These are phyloP conservation scores for Helicoverpa zea DNA, from an alignment of 1,140 invertebrate genomes.

Conservation along the genomic window DNA sequence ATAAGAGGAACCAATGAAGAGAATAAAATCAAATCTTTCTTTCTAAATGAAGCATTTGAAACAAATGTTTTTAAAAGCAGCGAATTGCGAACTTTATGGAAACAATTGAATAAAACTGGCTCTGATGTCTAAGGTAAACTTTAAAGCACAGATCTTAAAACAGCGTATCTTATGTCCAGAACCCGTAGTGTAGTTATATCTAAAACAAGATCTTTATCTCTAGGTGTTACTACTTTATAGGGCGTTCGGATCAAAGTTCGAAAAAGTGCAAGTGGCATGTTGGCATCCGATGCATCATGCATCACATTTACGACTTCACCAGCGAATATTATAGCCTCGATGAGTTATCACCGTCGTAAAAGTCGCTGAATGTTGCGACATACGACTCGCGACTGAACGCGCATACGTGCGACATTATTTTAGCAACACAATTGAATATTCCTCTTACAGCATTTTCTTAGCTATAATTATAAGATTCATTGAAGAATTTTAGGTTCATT, in stretches of 20 bases:
- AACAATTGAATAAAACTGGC: too few species aligned
- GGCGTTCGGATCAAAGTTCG: not conserved
- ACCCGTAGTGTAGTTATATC: not conserved
- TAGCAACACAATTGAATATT: constrained; percentile 22
- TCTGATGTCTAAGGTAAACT: too few species aligned
- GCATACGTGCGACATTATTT: constrained; percentile 28
- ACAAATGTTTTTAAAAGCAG: too few species aligned
- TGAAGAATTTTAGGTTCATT: constrained; percentile 32
- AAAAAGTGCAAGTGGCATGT: constrained; percentile 37
- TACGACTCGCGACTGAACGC: constrained; percentile 20
- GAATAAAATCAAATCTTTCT: too few species aligned
- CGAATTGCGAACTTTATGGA: too few species aligned
- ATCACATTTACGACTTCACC: constrained; percentile 38
- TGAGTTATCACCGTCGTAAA: constrained; percentile 42
- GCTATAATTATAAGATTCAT: not conserved
- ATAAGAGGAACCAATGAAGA: too few species aligned
- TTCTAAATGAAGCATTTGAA: too few species aligned
- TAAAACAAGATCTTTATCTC: not conserved
- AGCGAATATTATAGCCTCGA: constrained; percentile 32
- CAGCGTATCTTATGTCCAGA: too few species aligned
- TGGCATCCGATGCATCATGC: constrained; percentile 30
- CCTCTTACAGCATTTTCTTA: not conserved
- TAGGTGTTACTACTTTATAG: not conserved
- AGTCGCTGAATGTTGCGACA: constrained; percentile 38
- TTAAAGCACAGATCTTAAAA: too few species aligned